These are phyloP conservation scores for Habropoda laboriosa DNA, from an alignment of 1,140 invertebrate species.

Conservation along the genomic window DNA sequence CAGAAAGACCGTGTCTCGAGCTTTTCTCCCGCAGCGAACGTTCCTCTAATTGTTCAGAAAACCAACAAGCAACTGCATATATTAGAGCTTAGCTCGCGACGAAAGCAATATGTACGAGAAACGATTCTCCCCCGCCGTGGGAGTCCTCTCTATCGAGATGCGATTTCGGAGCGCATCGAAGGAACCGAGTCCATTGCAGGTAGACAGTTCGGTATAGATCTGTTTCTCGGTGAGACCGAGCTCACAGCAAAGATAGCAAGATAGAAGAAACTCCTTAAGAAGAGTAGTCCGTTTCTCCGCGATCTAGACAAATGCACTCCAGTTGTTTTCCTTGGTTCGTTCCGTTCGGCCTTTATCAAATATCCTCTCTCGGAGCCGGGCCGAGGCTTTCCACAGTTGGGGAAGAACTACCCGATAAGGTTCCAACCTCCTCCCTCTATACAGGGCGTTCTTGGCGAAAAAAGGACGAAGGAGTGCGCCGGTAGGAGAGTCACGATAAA, in stretches of 20 bases:
- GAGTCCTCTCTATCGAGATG: constrained; percentile 11
- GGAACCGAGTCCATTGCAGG: constrained; percentile 39
- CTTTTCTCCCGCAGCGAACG: no score
- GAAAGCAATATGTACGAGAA: background rate
- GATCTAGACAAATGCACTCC: constrained; percentile 79
- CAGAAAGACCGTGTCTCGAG: no score
- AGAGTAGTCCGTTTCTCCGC: constrained; percentile 74
- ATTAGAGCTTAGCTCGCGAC: background rate
- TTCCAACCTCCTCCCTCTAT: constrained; percentile 50
- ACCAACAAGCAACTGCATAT: background rate
- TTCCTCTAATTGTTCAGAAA: background rate
- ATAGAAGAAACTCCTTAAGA: constrained; percentile 75
- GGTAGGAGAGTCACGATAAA: constrained; percentile 68
- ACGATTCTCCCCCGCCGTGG: background rate
- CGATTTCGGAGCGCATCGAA: constrained; percentile 12
- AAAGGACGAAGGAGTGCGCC: constrained; percentile 60
- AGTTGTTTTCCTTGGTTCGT: constrained; percentile 74
- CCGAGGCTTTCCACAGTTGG: constrained; percentile 65
- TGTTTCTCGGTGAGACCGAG: constrained; percentile 66
- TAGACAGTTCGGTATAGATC: constrained; percentile 50
- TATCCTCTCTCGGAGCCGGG: constrained; percentile 68
- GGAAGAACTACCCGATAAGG: constrained; percentile 70
- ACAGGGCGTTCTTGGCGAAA: constrained; percentile 66
- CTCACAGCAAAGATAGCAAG: constrained; percentile 70
- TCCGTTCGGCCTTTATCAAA: constrained; percentile 77